Conservation (phyloP, 2,888 invertebrate genomes). For the Stratiomys singularior region DNA sequence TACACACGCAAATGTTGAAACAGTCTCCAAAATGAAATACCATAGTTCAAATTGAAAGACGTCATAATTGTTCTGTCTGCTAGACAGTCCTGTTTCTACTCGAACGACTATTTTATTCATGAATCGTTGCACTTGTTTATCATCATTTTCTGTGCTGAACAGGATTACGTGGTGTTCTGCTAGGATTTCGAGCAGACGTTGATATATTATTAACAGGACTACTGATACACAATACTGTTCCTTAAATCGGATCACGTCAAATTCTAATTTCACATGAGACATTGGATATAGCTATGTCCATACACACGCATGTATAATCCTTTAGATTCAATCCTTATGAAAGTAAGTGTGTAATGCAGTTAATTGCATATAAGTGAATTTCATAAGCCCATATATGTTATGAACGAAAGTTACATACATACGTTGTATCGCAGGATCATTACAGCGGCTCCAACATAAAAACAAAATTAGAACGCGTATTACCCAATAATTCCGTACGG, state of each 20-base stretch:
- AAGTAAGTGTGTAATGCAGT: neutral
- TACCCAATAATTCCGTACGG: conserved; percentile 27
- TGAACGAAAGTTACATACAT: neutral
- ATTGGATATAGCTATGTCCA: too few relatives aligned
- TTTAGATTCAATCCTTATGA: neutral
- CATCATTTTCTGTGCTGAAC: neutral
- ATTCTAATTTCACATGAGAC: neutral
- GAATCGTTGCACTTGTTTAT: neutral
- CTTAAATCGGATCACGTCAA: neutral
- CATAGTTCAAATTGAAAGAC: too few relatives aligned
- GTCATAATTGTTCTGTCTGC: too few relatives aligned
- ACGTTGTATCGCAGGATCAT: neutral
- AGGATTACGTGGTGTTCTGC: neutral
- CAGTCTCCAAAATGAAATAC: too few relatives aligned
- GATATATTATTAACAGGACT: conserved; percentile 2
- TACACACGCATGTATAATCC: neutral
- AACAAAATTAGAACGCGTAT: conserved; percentile 33
- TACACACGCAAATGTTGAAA: too few relatives aligned
- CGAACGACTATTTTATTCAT: neutral
- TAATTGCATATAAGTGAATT: conserved; percentile 19
- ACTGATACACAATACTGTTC: neutral
- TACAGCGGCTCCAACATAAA: conserved; percentile 17
- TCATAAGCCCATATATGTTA: neutral
- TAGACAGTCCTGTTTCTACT: neutral
- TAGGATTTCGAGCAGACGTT: neutral